Conservation (phyloP, 1,140 invertebrate genomes). For the Nomia melanderi region DNA sequence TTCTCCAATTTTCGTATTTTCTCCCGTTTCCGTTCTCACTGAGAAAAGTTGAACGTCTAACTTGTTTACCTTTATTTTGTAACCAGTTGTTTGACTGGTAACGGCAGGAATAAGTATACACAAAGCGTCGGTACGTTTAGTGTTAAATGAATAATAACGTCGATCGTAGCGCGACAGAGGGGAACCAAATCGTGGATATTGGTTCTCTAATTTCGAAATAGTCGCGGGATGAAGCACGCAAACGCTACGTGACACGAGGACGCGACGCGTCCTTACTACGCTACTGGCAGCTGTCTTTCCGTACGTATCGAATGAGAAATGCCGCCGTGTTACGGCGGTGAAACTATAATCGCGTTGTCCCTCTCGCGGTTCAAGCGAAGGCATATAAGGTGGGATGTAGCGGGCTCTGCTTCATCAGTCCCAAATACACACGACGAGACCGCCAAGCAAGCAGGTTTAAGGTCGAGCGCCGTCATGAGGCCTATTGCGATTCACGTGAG, state of each 20-base stretch:
- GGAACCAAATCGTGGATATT: not conserved
- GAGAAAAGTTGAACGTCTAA: too few species aligned
- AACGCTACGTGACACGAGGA: too few species aligned
- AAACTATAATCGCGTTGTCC: conserved; percentile 75
- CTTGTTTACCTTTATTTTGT: too few species aligned
- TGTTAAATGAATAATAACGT: not conserved
- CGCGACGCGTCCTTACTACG: conserved; percentile 51
- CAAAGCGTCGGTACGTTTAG: too few species aligned
- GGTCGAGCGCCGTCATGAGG: conserved; percentile 71
- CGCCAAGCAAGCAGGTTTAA: conserved; percentile 71
- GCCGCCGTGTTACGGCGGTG: conserved; percentile 70
- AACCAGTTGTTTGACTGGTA: too few species aligned
- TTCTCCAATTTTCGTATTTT: too few species aligned
- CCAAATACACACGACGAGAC: conserved; percentile 77
- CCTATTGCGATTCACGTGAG: conserved; percentile 69
- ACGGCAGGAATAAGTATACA: too few species aligned
- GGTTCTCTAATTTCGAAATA: not conserved
- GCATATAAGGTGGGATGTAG: conserved; percentile 81
- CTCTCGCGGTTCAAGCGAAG: conserved; percentile 75
- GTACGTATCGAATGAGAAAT: conserved; percentile 67
- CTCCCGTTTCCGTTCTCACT: too few species aligned
- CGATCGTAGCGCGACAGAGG: not conserved
- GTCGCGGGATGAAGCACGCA: not conserved
- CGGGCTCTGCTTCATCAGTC: conserved; percentile 77
- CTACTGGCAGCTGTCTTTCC: conserved; percentile 73